Base-by-base conservation (phyloP, 2,888 invertebrate genomes). In the Serrognathus titanus region DNA sequence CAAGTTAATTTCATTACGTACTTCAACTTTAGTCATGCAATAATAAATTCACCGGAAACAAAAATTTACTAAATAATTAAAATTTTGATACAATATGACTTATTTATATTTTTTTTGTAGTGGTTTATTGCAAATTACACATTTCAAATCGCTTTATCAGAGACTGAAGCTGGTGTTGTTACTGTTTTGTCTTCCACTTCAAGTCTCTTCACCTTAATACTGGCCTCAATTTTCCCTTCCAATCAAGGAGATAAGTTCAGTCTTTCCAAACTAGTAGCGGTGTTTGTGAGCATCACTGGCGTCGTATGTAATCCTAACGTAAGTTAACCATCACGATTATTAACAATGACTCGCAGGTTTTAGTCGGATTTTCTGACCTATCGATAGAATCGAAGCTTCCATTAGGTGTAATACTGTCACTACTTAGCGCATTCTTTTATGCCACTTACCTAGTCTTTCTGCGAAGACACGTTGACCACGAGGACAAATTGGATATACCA, bases 61-160 rank as follows among this genome's bases (percentile, higher is more conserved):
- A 16, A 16, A 16, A 16, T 16, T 16, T 16, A 16, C 3, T 16
- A 16, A 16, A 16, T 16, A 16, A 3, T 16, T 16, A 16, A 16
- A 16, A 16, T 16, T 2, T 16, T 16, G 16, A 16, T n/a, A n/a
- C n/a, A n/a, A n/a, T n/a, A n/a, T 16, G 16, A 16, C 16, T 16
- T 16, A 16, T 16, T 16, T 16, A 16, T 16, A 3, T 53, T 45
- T 16, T 10, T 48, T 50, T 85, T 85, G 49, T 80, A 96, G 92
- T 97, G 97, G 95, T 96, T 98, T 79, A 78, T 90, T 70, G 94
- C 94, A 55, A 96, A 95, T 80, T 94, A 95, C 75, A 85, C 92
- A 55, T 95, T 93, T 79, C 95, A 97, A 76, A 82, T 94, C 71
- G 93, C 96, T 49, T 79, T 97, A 61, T 83, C 88, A 51, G 85